These are phyloP conservation scores for Austrolebias charrua DNA, from an alignment of 2,797 vertebrate species.

Conservation along the genomic window DNA sequence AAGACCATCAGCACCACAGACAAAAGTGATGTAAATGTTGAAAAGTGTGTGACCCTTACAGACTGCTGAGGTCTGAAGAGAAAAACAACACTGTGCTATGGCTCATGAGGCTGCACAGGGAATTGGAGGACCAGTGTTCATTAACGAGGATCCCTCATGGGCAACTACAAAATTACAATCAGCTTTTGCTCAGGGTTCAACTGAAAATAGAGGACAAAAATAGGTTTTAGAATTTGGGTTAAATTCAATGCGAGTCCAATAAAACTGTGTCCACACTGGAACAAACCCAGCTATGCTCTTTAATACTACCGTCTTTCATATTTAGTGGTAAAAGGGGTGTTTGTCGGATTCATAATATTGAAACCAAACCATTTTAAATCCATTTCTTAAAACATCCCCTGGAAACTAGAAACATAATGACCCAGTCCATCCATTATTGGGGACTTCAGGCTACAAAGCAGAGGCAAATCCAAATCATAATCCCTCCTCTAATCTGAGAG, in stretches of 20 bases:
- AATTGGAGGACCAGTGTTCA: slow-evolving; percentile 18
- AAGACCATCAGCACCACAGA: slow-evolving; percentile 62
- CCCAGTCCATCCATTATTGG: slow-evolving; percentile 50
- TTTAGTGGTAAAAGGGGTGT: background rate
- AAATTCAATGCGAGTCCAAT: slow-evolving; percentile 13
- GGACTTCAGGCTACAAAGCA: slow-evolving; percentile 49
- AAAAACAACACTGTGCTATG: slow-evolving; percentile 13
- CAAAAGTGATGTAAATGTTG: slow-evolving; percentile 27
- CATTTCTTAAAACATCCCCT: background rate
- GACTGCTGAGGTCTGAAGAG: slow-evolving; percentile 4
- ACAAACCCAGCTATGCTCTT: background rate
- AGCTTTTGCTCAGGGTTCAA: slow-evolving; percentile 27
- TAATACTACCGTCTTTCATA: background rate
- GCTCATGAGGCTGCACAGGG: slow-evolving; percentile 12
- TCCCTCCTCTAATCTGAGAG: slow-evolving; percentile 78
- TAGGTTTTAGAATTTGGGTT: slow-evolving; percentile 20
- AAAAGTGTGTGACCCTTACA: background rate
- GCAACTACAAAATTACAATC: slow-evolving; percentile 26
- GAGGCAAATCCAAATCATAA: slow-evolving; percentile 75
- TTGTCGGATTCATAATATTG: background rate
- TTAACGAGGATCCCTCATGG: slow-evolving; percentile 22
- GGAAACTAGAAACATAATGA: slow-evolving; percentile 29
- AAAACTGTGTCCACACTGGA: background rate
- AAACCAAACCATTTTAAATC: background rate
- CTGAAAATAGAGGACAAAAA: slow-evolving; percentile 32